A percentile compares a stretch with the other conserved stretches of the same genome.
Evolutionary conservation across 2,797 vertebrate species (phyloP).

Genomic region (Artibeus jamaicensis): DNA sequence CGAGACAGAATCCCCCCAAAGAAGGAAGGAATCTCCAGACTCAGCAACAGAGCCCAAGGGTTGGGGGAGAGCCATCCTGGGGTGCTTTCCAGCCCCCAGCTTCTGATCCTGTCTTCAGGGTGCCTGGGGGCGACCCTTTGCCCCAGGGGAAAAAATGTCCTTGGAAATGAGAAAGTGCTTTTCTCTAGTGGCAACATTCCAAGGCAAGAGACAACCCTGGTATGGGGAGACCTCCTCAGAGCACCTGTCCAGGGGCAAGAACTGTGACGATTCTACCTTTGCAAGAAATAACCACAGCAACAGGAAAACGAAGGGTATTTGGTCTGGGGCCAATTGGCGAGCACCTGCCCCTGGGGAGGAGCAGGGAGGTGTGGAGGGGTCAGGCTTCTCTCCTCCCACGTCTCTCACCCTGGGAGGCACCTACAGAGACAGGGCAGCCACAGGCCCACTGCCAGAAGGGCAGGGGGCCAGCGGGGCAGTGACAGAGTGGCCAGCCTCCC

Average conservation of each 20-base stretch:
- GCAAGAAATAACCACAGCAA: background rate
- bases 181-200: background rate
- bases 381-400: background rate
- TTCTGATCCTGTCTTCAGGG: background rate
- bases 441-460: background rate
- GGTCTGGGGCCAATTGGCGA: too few relatives aligned
- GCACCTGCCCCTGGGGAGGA: background rate
- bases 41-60: background rate
- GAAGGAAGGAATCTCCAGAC: background rate
- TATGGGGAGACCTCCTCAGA: background rate
- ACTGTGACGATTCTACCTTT: background rate
- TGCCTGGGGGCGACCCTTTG: background rate
- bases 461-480: rapidly evolving
- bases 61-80: background rate
- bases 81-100: background rate
- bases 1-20: background rate
- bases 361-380: too few relatives aligned
- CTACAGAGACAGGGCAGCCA: background rate
- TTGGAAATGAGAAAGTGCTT: background rate
- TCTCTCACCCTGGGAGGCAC: rapidly evolving
- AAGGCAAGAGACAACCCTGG: background rate
- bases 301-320: background rate
- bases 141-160: too few relatives aligned
- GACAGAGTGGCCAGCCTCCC: background rate
- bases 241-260: background rate